These are phyloP conservation scores for Ceyx margarethae DNA, from an alignment of 2,113 vertebrate species.

Conservation along the genomic window DNA sequence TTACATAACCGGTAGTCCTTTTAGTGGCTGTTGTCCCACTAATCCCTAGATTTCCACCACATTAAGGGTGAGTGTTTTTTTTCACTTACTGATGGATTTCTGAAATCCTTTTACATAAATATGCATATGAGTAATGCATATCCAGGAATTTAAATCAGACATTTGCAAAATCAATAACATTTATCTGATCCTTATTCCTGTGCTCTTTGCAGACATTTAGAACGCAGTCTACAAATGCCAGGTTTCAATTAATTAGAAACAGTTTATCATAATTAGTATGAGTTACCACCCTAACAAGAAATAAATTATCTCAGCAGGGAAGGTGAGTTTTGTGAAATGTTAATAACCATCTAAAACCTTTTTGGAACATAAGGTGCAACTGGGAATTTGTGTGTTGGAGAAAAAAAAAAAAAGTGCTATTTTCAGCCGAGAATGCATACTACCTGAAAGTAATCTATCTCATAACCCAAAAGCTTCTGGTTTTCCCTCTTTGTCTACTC, in stretches of 20 bases:
- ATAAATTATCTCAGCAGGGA: constrained; percentile 65
- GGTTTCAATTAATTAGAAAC: constrained; percentile 72
- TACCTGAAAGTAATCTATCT: not conserved
- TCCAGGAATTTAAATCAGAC: constrained; percentile 28
- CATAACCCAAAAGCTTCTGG: not conserved
- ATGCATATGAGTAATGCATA: not conserved
- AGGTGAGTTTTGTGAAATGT: constrained; percentile 51
- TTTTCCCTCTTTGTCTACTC: not conserved
- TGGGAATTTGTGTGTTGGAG: not conserved
- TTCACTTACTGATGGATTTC: constrained; percentile 2
- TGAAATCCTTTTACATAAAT: not conserved
- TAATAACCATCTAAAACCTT: constrained; percentile 29
- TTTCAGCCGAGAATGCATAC: not conserved
- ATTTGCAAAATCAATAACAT: constrained; percentile 47
- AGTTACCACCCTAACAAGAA: constrained; percentile 59
- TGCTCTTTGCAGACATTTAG: constrained; percentile 52
- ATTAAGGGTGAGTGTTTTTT: not conserved
- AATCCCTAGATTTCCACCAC: not conserved
- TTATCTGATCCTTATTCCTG: constrained; percentile 60
- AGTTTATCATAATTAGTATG: constrained; percentile 73
- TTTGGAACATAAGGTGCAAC: constrained; percentile 24
- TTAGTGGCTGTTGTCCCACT: not conserved
- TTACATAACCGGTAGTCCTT: not conserved
- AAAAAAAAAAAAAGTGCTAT: not conserved
- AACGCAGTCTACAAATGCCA: constrained; percentile 54